phyloP scores from a whole-genome alignment of 2,797 vertebrate species.

The Muscicapa striata region DNA sequence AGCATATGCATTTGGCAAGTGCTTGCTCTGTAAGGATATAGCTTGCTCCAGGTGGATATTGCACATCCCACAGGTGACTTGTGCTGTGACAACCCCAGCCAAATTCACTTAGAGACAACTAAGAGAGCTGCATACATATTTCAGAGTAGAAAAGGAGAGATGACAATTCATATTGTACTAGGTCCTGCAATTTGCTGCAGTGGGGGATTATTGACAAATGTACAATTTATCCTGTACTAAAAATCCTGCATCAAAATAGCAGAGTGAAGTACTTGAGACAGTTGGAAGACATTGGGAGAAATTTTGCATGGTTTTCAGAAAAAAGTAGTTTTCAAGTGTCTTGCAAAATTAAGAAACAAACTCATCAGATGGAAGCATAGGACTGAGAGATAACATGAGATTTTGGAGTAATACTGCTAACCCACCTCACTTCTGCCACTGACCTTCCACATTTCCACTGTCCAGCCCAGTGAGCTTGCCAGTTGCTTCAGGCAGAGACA shows the following conservation, averaged over 20 bases:
- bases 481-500: not conserved
- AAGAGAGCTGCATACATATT: not conserved
- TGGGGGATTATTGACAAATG: not conserved
- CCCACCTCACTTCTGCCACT: not conserved
- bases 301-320: not conserved
- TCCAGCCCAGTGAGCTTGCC: not conserved
- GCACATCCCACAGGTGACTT: accelerated
- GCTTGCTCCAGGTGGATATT: not conserved
- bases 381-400: not conserved
- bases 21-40: not conserved
- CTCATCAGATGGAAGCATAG: not conserved
- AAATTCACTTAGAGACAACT: not conserved
- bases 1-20: not conserved
- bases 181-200: not conserved
- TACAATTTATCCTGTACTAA: not conserved
- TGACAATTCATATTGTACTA: not conserved
- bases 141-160: not conserved
- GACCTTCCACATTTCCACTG: not conserved
- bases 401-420: not conserved
- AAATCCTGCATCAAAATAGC: not conserved
- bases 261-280: not conserved
- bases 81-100: not conserved
- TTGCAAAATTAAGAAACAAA: not conserved
- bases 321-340: accelerated
- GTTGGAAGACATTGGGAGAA: not conserved